Conservation (phyloP, 2,797 vertebrate genomes). For the Tenualosa thibaudeaui region DNA sequence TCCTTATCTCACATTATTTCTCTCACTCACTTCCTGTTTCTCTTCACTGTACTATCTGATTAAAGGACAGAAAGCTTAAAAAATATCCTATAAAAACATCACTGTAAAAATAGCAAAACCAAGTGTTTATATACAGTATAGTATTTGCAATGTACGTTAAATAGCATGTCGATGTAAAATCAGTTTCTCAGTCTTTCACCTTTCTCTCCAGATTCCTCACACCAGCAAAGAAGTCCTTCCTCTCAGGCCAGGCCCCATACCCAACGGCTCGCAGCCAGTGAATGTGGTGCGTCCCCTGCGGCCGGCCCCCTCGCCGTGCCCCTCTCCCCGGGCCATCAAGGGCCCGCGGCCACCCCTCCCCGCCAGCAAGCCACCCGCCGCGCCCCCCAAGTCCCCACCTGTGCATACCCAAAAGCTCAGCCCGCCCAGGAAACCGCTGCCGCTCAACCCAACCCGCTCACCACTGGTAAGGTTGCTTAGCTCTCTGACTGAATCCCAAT, state of each 20-base stretch:
- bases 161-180: neutral
- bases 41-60: no score
- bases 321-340: conserved; percentile 55
- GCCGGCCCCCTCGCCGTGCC: conserved; percentile 56
- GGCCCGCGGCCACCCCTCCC: conserved; percentile 75
- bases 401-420: conserved; percentile 68
- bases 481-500: neutral
- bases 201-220: conserved; percentile 65
- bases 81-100: no score
- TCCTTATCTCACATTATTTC: no score
- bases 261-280: conserved; percentile 71
- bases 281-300: conserved; percentile 82
- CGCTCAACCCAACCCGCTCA: conserved; percentile 77
- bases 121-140: neutral
- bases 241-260: conserved; percentile 57
- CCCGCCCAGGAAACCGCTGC: conserved; percentile 81
- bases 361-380: conserved; percentile 56
- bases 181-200: neutral
- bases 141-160: neutral
- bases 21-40: no score
- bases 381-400: conserved; percentile 53
- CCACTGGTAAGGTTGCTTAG: conserved; percentile 70
- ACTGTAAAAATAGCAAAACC: no score
- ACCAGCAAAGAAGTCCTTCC: conserved; percentile 70
- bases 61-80: no score